Evolutionary conservation across 1,140 invertebrate genomes (phyloP).

Genomic region (Drosophila orena): DNA sequence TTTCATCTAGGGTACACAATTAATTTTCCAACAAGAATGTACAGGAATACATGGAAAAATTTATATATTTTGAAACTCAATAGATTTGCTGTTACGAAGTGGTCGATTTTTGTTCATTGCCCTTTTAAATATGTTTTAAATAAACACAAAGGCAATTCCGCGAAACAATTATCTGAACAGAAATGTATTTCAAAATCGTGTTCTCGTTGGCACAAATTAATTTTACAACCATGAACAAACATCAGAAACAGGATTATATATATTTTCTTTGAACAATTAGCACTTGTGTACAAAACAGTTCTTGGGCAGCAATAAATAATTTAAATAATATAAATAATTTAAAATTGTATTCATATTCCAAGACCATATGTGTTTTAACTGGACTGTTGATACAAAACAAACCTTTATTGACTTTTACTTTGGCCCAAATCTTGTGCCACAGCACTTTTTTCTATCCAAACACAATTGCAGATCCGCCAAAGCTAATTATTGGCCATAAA

Average conservation of each 20-base stretch:
- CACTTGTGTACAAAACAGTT: neutral
- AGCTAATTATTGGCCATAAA: conserved; percentile 41
- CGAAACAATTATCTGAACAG: neutral
- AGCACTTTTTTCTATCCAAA: neutral
- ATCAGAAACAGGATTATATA: too few species aligned
- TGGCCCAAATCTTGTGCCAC: neutral
- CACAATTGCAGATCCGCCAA: neutral
- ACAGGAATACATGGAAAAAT: neutral
- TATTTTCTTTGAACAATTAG: too few species aligned
- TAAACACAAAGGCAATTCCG: neutral
- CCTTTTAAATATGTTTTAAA: conserved; percentile 3
- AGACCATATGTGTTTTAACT: too few species aligned
- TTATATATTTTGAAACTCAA: neutral
- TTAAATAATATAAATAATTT: neutral
- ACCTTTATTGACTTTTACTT: too few species aligned
- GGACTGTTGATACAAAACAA: neutral
- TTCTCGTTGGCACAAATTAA: neutral
- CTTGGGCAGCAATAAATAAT: neutral
- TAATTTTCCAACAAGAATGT: conserved; percentile 21
- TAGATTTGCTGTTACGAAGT: neutral
- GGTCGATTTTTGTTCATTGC: neutral
- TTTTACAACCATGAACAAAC: neutral
- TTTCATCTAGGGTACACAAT: conserved; percentile 16
- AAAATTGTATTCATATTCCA: too few species aligned
- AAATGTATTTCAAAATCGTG: neutral